Evolutionary conservation across 2,797 vertebrate genomes (phyloP), one percentile per base, ranked within the genome.

Genomic region (Cossypha dichroa): DNA sequence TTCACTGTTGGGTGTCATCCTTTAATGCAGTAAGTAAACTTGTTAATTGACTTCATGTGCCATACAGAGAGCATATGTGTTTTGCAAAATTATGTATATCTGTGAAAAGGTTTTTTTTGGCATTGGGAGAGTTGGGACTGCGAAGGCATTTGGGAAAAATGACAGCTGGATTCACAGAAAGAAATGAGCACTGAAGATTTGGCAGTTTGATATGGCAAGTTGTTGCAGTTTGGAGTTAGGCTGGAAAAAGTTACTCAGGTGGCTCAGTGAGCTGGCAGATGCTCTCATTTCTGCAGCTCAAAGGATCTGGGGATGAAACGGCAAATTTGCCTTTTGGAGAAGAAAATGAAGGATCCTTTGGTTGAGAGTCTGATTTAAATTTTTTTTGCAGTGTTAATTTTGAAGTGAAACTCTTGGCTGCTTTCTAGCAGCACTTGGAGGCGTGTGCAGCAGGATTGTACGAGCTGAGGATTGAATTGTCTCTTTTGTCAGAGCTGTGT

Each of bases 231-330:
- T 7, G 26, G 69, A 93, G 88, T 83, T 78, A 54, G 82, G 66
- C 91, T 96, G 93, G 96, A 96, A 97, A 96, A 97, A 97, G 89
- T 96, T 97, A 78, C 89, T 95, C 84, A 94, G 94, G 94, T 95
- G 93, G 87, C 76, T 96, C 49, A 16, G 72, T 33, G 76, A 81
- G 83, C 77, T 96, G 90, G 78, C 90, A 93, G 72, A 90, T 36
- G 67, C 81, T 72, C 56, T 72, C 13, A 7, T 59, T 86, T 62
- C 84, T 86, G 67, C 92, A 80, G 75, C 54, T 59, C 14, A 0
- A 14, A 87, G 51, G 69, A n/a, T 74, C 74, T 87, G 67, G 66
- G 79, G 85, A 80, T 84, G 81, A 87, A 94, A 73, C 4, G 69
- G 82, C 84, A 85, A 23, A 79, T 93, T 81, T 80, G 64, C 60